A percentile compares a stretch with the other conserved stretches of the same genome.
Evolutionary conservation across 53 echinoderm and acorn worm genomes (phyloP).

Genomic region (Stichopus horrens): DNA sequence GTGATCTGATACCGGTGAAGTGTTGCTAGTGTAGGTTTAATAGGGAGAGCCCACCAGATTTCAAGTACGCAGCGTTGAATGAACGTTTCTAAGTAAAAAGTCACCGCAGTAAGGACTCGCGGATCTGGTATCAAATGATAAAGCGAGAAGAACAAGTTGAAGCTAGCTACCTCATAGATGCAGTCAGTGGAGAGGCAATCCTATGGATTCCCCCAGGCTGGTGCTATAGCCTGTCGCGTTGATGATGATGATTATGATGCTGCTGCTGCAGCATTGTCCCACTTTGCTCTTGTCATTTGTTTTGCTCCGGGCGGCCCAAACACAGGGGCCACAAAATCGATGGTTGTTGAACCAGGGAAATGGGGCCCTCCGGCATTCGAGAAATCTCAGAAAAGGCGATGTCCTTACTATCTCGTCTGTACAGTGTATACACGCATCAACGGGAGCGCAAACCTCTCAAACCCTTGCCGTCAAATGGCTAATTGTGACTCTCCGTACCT

Average conservation of each 20-base stretch:
- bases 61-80: constrained; percentile 21
- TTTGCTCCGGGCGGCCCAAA: constrained; percentile 46
- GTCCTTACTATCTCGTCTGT: constrained; percentile 12
- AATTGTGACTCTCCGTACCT: constrained; percentile 39
- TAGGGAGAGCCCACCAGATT: constrained; percentile 14
- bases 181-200: constrained; percentile 38
- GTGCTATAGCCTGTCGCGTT: not conserved
- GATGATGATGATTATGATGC: not conserved
- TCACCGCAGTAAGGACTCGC: not conserved
- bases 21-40: constrained; percentile 39
- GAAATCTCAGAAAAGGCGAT: constrained; percentile 32
- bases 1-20: constrained; percentile 40
- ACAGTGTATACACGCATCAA: constrained; percentile 8
- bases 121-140: constrained; percentile 15
- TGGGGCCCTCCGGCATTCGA: constrained; percentile 37
- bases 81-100: constrained; percentile 4
- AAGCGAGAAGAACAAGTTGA: constrained; percentile 26
- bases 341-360: constrained; percentile 42
- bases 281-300: constrained; percentile 29
- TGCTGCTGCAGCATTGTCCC: constrained; percentile 44
- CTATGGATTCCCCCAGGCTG: constrained; percentile 24
- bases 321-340: constrained; percentile 45
- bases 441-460: not conserved
- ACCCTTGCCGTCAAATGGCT: constrained; percentile 41
- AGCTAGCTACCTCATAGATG: constrained; percentile 6